Base-by-base conservation (phyloP, 2,797 vertebrate species). In the Thunnus albacares region DNA sequence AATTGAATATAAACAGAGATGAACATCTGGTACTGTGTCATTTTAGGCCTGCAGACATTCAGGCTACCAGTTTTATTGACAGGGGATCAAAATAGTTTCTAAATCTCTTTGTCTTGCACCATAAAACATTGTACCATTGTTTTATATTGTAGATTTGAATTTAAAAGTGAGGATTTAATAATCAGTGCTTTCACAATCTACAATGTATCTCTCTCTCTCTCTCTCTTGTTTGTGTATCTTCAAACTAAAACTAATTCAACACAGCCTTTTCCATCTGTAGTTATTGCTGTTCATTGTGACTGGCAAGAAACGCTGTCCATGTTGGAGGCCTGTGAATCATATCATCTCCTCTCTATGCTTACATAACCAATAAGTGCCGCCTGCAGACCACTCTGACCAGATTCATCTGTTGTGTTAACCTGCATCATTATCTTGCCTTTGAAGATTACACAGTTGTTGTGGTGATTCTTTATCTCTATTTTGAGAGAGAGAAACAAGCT, bases 241-340 rank as follows among this genome's bases (percentile, higher is more conserved):
- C 14, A 22, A 64, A 17, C 7, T 24, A 22, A 79, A 55, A 22
- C 18, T 5, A 15, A 51, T 66, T 77, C 15, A 45, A 5, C 53
- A 65, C 43, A 24, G 11, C 26, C 49, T 63, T 59, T 38, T 75
- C 65, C n/a, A 41, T 63, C 12, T 4, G 43, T 51, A 3, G 45
- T 22, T 35, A 22, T 53, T 71, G 71, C 71, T 65, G 58, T 53
- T 89, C 64, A 17, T 77, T 71, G 65, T 73, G 75, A 80, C 83
- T 81, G 77, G 73, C 72, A 71, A 57, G 63, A 72, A 75, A 56
- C 11, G 71, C 53, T 71, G 53, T 81, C 72, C 74, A 81, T 78
- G 71, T 83, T 85, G 73, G 55, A 79, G 68, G 81, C 62, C 71
- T 52, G 75, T 92, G 89, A 92, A 90, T 92, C 87, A 91, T 82